Evolutionary conservation across 2,797 vertebrate species (phyloP), one percentile per base, ranked within the genome.

Genomic region (Dermochelys coriacea): DNA sequence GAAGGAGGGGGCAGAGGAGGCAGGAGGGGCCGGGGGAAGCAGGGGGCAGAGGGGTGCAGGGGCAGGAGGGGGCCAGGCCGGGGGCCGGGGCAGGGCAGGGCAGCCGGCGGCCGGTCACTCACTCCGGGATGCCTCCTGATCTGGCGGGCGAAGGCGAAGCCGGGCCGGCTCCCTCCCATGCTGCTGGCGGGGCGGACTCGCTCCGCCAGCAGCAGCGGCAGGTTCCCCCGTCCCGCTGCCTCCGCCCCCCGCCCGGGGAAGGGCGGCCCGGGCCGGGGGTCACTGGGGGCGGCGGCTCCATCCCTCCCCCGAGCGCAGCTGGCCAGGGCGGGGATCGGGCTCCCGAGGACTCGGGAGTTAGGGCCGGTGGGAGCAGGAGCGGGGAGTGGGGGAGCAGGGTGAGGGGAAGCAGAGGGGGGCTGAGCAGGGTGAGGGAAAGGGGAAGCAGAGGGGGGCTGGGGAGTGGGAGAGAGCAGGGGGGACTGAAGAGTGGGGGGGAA

Each of bases 111-210:
- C 37, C 37, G 21, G 8, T 4, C 19, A 98, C 98, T 98, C 96
- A 98, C 98, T 89, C 94, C 98, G 1, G 98, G 98, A 91, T 98
- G 96, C 93, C 96, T 96, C 96, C 97, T 98, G 94, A 98, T 88
- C 45, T 98, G 97, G 81, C 96, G 91, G 92, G 96, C 96, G 57
- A 98, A 89, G 82, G 93, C 95, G 31, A 27, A 50, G 87, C 95
- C 89, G 0, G 87, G 8, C 41, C 92, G 84, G 64, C 90, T 79
- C 50, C 93, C 96, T 77, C 94, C 96, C 97, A 97, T 97, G 19
- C 82, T 11, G 45, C 4, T 80, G 50, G 50, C 4, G 81, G 57
- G 19, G 59, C 6, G 45, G 16, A 64, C 31, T n/a, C 34, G 61
- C 61, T 34, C 61, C 8, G 15, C 34, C 61, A 14, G 61, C 61